Evolutionary conservation across 1,140 invertebrate species (phyloP), one percentile per base, ranked within the genome.

Genomic region (Globodera rostochiensis): DNA sequence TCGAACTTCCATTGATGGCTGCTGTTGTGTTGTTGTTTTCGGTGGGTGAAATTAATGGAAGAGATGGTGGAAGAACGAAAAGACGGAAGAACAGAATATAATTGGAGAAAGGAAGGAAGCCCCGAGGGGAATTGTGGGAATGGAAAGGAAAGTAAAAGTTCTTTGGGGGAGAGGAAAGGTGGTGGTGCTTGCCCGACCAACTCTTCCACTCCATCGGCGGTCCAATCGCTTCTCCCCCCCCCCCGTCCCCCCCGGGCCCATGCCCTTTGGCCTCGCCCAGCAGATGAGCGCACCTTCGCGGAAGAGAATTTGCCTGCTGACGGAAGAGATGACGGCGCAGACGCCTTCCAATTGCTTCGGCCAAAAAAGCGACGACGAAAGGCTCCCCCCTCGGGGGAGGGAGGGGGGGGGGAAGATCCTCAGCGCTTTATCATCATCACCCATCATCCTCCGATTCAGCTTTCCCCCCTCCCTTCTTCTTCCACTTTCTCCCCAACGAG

Each of bases 401-500:
- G 66, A 5, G 36, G 66, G 4, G 66, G 6, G 6, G 15, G 66
- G 7, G 19, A 36, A 69, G 25, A 71, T 71, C 25, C 11, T 19
- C 69, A 4, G 69, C 69, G n/a, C 69, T 36, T 71, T 47, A 45
- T 47, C 69, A 71, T 45, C 25, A 36, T 64, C n/a, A n/a, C 60
- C 60, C n/a, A 13, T n/a, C 69, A 45, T 47, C 69, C 9, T 36
- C 25, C 25, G 6, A 71, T 71, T 47, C 69, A 36, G 25, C 69
- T 71, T 71, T 11, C 36, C 36, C 36, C 66, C 19, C 66, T 69
- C 36, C 15, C 66, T 6, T 2, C 69, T 36, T 1, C 21, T 36
- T 71, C 25, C 69, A 71, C 69, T 71, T 71, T 71, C 69, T 71
- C 25, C 69, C 69, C 46, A 69, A 69, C 66, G n/a, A 71, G 69